Conservation (phyloP, 2,888 invertebrate genomes). For the Drosophila algonquin region DNA sequence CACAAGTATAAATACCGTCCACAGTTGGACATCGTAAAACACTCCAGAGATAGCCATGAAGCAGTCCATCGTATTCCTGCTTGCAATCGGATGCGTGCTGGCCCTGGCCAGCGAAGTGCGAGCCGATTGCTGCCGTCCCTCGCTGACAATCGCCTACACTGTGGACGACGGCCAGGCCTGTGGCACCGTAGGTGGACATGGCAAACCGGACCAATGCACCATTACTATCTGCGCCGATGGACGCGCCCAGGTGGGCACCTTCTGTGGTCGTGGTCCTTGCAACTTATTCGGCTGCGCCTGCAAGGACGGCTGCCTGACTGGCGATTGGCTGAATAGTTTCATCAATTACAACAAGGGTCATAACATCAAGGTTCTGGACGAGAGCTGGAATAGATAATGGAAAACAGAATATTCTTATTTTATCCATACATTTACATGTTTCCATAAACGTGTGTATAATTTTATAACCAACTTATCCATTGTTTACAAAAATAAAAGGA, state of each 20-base stretch:
- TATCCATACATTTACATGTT: no score
- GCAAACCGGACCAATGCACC: neutral
- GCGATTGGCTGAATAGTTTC: neutral
- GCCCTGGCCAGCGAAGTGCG: neutral
- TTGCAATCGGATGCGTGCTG: neutral
- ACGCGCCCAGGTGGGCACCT: neutral
- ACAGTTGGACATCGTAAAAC: neutral
- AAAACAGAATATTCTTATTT: neutral
- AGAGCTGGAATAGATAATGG: neutral
- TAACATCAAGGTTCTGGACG: neutral
- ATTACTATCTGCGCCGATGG: neutral
- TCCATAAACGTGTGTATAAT: no score
- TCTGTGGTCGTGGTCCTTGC: neutral
- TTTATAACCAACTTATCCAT: no score
- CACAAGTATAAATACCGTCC: neutral
- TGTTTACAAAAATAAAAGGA: no score
- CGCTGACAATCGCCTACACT: neutral
- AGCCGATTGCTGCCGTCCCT: neutral
- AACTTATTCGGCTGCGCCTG: neutral
- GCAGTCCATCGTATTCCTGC: neutral
- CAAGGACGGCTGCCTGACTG: neutral
- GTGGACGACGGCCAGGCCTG: neutral
- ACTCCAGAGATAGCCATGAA: neutral
- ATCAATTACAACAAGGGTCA: neutral
- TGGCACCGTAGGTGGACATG: neutral